Conservation (phyloP, 2,888 invertebrate species). For the Agriopis leucophaearia region DNA sequence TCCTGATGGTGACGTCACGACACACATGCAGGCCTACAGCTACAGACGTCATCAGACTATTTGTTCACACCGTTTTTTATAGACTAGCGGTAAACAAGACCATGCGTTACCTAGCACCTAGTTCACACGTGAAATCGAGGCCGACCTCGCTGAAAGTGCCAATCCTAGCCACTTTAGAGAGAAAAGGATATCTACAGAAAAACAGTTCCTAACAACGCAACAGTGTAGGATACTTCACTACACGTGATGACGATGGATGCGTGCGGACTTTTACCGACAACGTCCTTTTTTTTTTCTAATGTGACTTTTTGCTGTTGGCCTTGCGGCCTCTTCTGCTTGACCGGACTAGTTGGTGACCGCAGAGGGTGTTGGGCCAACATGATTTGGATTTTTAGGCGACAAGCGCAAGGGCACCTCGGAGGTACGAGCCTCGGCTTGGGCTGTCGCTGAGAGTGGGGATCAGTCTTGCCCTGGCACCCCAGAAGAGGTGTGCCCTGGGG, state of each 20-base stretch:
- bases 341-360: too few species aligned
- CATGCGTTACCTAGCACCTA: conserved; percentile 14
- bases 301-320: too few species aligned
- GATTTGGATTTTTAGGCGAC: too few species aligned
- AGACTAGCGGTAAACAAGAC: conserved; percentile 8
- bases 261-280: background rate
- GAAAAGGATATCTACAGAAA: conserved; percentile 3
- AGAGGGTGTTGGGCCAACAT: too few species aligned
- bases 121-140: conserved; percentile 31
- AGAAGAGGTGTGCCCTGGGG: too few species aligned
- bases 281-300: too few species aligned
- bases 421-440: too few species aligned
- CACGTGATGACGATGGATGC: background rate
- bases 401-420: too few species aligned
- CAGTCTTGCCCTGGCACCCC: too few species aligned
- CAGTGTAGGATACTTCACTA: background rate
- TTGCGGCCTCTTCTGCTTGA: too few species aligned
- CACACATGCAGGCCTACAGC: conserved; percentile 7
- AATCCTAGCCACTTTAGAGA: conserved; percentile 38
- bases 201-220: background rate
- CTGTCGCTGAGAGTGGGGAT: too few species aligned
- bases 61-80: conserved; percentile 10
- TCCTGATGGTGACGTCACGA: conserved; percentile 14
- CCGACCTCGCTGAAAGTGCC: conserved; percentile 29
- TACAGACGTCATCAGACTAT: conserved; percentile 16